These are phyloP conservation scores for Macropodus opercularis DNA, from an alignment of 2,797 vertebrate genomes.

Conservation along the genomic window DNA sequence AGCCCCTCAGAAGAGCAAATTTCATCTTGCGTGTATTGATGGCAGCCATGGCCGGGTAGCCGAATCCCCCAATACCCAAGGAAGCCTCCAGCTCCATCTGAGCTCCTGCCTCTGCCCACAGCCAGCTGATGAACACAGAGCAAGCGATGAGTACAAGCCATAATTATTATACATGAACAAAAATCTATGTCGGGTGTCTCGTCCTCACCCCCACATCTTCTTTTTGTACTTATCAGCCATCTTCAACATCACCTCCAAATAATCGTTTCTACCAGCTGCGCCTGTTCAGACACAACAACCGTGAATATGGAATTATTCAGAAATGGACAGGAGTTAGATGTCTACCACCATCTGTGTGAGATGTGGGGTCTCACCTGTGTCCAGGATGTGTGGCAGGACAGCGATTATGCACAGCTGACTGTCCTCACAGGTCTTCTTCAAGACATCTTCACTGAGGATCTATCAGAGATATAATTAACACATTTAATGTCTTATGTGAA, in stretches of 20 bases:
- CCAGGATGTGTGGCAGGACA: conserved; percentile 95
- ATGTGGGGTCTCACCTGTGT: conserved; percentile 86
- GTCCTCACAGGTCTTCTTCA: conserved; percentile 92
- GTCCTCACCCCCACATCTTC: conserved; percentile 96
- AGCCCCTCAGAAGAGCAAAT: conserved; percentile 93
- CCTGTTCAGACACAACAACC: conserved; percentile 73
- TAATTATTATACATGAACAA: neutral
- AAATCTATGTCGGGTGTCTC: neutral
- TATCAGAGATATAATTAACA: conserved; percentile 58
- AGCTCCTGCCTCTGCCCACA: conserved; percentile 94
- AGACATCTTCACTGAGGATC: conserved; percentile 86
- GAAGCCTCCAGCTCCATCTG: conserved; percentile 90
- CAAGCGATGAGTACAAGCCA: neutral
- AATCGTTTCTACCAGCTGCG: conserved; percentile 90
- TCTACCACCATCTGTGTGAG: neutral
- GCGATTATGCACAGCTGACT: conserved; percentile 93
- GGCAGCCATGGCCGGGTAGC: conserved; percentile 97
- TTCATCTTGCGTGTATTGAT: conserved; percentile 97
- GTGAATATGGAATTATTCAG: neutral
- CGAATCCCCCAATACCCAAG: conserved; percentile 94
- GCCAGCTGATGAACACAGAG: conserved; percentile 82
- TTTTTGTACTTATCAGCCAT: conserved; percentile 98
- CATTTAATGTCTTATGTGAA: neutral
- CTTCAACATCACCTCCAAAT: conserved; percentile 91
- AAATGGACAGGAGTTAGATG: neutral